Evolutionary conservation across 2,797 vertebrate species (phyloP), one percentile per base, ranked within the genome.

Genomic region (Pseudochirops corinnae): DNA sequence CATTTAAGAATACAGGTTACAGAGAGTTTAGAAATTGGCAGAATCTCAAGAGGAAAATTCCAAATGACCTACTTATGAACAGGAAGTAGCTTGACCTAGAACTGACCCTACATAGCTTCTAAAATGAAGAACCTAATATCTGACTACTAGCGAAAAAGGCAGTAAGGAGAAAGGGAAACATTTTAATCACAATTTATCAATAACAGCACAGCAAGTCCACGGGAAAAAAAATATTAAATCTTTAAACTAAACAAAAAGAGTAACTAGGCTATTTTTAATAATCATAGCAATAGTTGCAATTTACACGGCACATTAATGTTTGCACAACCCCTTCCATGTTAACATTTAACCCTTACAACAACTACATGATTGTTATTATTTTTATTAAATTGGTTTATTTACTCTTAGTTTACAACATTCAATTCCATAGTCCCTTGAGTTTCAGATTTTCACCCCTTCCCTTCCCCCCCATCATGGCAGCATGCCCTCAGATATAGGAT

Each of bases 1-100:
- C 52, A 2, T 90, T 16, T 28, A 57, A 55, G n/a, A n/a, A 13
- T 56, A 46, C 87, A 94, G 55, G 21, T 90, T 60, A 90, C 50
- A 91, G n/a, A 24, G 46, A 33, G 16, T 67, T 91, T 16, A 67
- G 60, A 55, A n/a, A 55, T 33, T 94, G 93, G 57, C 57, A 39
- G 55, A 31, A 29, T 55, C 39, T 52, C 57, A 94, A n/a, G 28
- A 39, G 57, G 93, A 91, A 94, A 94, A 91, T 67, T 94, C 90
- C 93, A 62, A 56, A 53, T 60, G 33, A 5, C 57, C 50, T 91
- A 58, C 26, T 55, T 91, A 50, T 39, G 26, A 94, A 90, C 39
- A 18, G 5, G 58, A 91, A 53, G 60, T 62, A 18, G 93, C 60
- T 62, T 91, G 93, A 67, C 57, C 46, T 57, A 29, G 9, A 56